Percentiles rank a stretch among this genome's conserved stretches.
phyloP scores from a whole-genome alignment of 2,113 vertebrate genomes.

The Megalops atlanticus region DNA sequence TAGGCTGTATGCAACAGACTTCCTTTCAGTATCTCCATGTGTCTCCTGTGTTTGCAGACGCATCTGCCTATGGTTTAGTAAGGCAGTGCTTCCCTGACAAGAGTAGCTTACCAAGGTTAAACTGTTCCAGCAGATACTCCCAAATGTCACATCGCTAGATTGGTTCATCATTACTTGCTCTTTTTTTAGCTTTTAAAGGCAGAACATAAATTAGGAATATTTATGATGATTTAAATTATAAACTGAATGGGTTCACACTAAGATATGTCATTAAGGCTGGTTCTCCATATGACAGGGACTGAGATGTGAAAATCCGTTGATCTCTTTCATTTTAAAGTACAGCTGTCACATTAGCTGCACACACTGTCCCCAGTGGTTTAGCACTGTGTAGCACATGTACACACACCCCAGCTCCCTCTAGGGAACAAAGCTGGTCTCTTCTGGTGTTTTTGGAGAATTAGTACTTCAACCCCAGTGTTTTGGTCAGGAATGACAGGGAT shows the following conservation, averaged over 20 bases:
- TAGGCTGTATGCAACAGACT: background rate
- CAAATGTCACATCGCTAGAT: background rate
- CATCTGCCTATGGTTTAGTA: background rate
- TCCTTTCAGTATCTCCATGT: background rate
- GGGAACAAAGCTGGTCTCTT: background rate
- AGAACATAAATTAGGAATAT: background rate
- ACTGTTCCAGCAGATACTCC: no score
- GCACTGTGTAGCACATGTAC: background rate
- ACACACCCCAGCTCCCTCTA: background rate
- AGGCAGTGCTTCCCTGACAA: background rate
- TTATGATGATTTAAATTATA: background rate
- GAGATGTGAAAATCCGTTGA: background rate
- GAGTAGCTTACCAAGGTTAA: background rate
- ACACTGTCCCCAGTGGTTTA: background rate
- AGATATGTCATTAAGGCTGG: background rate
- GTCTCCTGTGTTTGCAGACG: background rate
- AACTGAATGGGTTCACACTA: background rate
- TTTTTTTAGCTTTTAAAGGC: background rate
- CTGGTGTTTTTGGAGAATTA: slow-evolving; percentile 9
- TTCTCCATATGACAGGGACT: background rate
- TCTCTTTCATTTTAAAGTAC: background rate
- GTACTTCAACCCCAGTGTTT: slow-evolving; percentile 1
- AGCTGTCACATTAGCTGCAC: background rate
- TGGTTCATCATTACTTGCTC: background rate
- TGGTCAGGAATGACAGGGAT: background rate